Evolutionary conservation across 2,113 vertebrate species (phyloP).

Genomic region (Spheniscus mendiculus): DNA sequence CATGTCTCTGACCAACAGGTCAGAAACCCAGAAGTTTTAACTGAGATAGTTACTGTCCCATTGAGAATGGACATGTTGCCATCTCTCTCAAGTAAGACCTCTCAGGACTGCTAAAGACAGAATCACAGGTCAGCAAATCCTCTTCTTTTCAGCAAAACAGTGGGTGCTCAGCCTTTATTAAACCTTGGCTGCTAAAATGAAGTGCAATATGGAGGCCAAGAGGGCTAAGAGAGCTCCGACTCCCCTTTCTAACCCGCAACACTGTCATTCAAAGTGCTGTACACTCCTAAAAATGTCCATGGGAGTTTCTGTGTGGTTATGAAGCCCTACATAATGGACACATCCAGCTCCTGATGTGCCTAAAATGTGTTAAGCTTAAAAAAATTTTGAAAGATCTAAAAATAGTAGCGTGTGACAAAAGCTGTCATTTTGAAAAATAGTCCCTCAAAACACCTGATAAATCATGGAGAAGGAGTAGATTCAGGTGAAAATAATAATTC

Average conservation of each 20-base stretch:
- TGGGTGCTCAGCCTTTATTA: background rate
- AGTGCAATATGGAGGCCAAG: background rate
- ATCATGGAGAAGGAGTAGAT: background rate
- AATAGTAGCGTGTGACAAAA: background rate
- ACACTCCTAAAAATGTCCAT: background rate
- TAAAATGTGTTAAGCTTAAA: background rate
- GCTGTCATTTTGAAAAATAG: background rate
- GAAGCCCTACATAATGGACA: background rate
- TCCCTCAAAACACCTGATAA: background rate
- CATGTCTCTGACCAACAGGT: background rate
- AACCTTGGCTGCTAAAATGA: background rate
- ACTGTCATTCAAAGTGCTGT: background rate
- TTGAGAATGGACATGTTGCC: background rate
- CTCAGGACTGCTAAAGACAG: background rate
- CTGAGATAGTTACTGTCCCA: background rate
- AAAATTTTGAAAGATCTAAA: background rate
- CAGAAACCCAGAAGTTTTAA: background rate
- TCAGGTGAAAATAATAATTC: background rate
- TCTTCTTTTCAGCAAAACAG: background rate
- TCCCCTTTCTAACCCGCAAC: background rate
- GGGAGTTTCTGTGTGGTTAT: background rate
- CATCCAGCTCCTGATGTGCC: background rate
- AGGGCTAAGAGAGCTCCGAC: background rate
- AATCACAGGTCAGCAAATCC: background rate
- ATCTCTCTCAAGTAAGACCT: background rate